Evolutionary conservation across 2,113 vertebrate genomes (phyloP).

Genomic region (Paracanthobrama guichenoti): DNA sequence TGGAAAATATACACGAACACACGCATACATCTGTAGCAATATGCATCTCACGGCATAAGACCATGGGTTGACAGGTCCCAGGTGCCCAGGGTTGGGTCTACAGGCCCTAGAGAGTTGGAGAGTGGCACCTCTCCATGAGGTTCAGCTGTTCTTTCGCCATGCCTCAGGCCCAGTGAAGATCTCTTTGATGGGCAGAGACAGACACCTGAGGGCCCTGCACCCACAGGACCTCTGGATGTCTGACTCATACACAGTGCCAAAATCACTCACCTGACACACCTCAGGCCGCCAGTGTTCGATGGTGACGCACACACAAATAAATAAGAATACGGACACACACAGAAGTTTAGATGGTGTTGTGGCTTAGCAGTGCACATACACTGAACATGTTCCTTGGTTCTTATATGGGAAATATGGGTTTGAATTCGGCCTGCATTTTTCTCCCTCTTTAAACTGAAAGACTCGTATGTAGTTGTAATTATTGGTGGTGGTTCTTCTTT

Average conservation of each 20-base stretch:
- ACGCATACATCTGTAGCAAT: constrained; percentile 26
- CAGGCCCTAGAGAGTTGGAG: constrained; percentile 19
- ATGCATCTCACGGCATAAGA: constrained; percentile 23
- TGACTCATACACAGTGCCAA: constrained; percentile 28
- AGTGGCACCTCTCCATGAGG: constrained; percentile 17
- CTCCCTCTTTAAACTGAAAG: background rate
- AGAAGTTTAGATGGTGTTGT: background rate
- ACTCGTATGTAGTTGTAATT: background rate
- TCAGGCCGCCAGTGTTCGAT: constrained; percentile 41
- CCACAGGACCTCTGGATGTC: constrained; percentile 43
- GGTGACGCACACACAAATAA: constrained; percentile 17
- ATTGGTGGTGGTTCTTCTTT: background rate
- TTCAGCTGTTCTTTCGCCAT: constrained; percentile 47
- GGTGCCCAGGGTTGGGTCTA: constrained; percentile 49
- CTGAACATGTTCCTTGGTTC: background rate
- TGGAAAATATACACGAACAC: constrained; percentile 20
- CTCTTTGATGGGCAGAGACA: constrained; percentile 54
- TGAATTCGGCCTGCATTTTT: background rate
- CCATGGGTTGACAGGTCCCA: constrained; percentile 52
- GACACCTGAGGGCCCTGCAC: constrained; percentile 44
- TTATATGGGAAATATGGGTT: background rate
- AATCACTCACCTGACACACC: constrained; percentile 41
- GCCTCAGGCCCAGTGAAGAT: constrained; percentile 43
- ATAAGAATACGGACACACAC: constrained; percentile 18
- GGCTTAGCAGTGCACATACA: background rate